Base-by-base conservation (phyloP, 2,797 vertebrate species). In the Urocyon cinereoargenteus region DNA sequence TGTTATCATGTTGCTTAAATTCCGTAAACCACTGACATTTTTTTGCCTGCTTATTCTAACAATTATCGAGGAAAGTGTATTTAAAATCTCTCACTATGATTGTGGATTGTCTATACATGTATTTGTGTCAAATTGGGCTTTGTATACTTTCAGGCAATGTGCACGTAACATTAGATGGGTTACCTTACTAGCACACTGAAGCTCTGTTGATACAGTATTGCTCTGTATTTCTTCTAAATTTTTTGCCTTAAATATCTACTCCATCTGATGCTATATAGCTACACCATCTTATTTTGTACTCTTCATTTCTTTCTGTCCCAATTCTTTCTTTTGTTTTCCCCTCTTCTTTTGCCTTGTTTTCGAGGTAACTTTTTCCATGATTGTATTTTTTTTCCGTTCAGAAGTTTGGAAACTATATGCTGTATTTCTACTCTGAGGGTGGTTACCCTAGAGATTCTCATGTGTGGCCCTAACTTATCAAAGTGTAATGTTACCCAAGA, bases 1-100 rank as follows among this genome's bases (percentile, higher is more conserved):
- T 83, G 14, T 84, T 18, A 72, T 40, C n/a, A 73, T 66, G 22
- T 88, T 94, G 40, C 88, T 94, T 40, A 96, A 68, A 62, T 91
- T 94, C 94, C 83, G 21, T 12, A 3, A 87, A 40, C 6, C 19
- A 28, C 28, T 89, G 53, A 70, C 6, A 61, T 26, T 36, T 34
- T 34, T 49, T 64, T 82, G 28, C 40, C 28, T 81, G n/a, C 24
- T 36, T 53, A 2, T 92, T 86, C 36, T 40, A 81, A 86, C 8
- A 86, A 40, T 62, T 26, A 40, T 61, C 66, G 2, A 91, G 73
- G 86, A 64, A 84, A 73, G 12, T 55, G 11, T 86, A n/a, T 55
- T 66, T 94, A 55, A 40, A 53, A 68, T 49, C 40, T 75, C 40
- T 26, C 14, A 40, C n/a, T 92, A 2, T 90, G 73, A n/a, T 22